These are phyloP conservation scores for Lithophane ornitopus DNA, from an alignment of 2,888 invertebrate genomes.

Conservation along the genomic window DNA sequence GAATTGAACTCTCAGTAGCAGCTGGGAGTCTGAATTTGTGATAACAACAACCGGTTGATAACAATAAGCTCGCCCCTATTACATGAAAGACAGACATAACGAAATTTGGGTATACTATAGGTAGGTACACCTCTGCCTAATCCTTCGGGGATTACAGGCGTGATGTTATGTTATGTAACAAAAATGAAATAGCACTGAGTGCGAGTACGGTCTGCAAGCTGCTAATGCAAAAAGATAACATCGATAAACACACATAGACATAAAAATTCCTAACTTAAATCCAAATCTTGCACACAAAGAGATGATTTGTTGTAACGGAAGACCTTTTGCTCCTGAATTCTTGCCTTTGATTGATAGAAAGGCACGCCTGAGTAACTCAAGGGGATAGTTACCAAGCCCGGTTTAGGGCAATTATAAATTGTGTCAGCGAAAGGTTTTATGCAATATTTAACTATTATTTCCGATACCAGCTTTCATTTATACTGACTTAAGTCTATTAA, in stretches of 20 bases:
- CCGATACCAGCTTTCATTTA: constrained; percentile 5
- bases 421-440: not conserved
- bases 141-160: too few relatives aligned
- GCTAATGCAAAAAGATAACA: not conserved
- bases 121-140: too few relatives aligned
- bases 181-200: too few relatives aligned
- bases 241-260: not conserved
- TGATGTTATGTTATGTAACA: too few relatives aligned
- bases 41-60: too few relatives aligned
- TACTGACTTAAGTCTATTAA: not conserved
- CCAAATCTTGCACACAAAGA: constrained; percentile 17
- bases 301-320: not conserved
- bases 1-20: too few relatives aligned
- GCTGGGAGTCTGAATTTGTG: too few relatives aligned
- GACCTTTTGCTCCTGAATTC: constrained; percentile 35
- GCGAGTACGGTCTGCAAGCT: too few relatives aligned
- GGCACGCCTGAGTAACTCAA: constrained; percentile 11
- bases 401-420: constrained; percentile 28
- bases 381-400: constrained; percentile 7
- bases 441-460: constrained; percentile 28
- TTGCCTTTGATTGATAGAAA: constrained; percentile 34
- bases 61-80: too few relatives aligned
- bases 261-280: constrained; percentile 8
- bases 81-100: too few relatives aligned
- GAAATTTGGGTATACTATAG: too few relatives aligned